These are phyloP conservation scores for Aphelocoma coerulescens DNA, from an alignment of 2,113 vertebrate genomes.

Conservation along the genomic window DNA sequence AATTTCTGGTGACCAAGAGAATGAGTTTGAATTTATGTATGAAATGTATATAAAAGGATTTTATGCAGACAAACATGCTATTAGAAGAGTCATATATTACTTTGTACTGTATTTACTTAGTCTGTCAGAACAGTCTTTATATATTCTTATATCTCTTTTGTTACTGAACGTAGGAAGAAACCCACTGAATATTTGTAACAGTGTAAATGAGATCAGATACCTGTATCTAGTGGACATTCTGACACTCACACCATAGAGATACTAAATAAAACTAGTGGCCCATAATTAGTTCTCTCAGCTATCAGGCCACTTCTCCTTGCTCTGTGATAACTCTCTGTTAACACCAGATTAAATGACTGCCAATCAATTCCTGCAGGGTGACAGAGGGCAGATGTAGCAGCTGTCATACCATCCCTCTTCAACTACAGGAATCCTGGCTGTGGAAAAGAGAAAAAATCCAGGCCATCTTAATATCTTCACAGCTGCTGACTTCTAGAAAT, in stretches of 20 bases:
- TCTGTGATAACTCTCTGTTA: neutral
- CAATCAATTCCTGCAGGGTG: neutral
- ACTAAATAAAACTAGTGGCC: neutral
- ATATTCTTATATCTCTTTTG: neutral
- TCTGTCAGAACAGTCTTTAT: neutral
- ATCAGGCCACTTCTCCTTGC: neutral
- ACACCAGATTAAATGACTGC: slow-evolving; percentile 29
- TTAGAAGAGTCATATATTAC: neutral
- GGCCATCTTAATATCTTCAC: neutral
- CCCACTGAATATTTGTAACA: neutral
- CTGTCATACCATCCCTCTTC: slow-evolving; percentile 4
- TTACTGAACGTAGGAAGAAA: neutral
- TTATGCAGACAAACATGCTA: neutral
- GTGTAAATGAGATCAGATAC: neutral
- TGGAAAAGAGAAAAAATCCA: slow-evolving; percentile 12
- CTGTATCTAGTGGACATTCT: neutral
- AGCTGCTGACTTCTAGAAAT: neutral
- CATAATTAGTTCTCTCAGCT: slow-evolving; percentile 12
- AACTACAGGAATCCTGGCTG: slow-evolving; percentile 8
- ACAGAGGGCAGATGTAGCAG: slow-evolving; percentile 26
- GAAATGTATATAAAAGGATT: neutral
- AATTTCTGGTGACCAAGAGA: neutral
- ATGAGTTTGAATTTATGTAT: neutral
- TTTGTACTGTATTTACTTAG: neutral
- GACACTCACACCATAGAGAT: neutral